Evolutionary conservation across 1,140 invertebrate species (phyloP).

Genomic region (Drosophila parvula): DNA sequence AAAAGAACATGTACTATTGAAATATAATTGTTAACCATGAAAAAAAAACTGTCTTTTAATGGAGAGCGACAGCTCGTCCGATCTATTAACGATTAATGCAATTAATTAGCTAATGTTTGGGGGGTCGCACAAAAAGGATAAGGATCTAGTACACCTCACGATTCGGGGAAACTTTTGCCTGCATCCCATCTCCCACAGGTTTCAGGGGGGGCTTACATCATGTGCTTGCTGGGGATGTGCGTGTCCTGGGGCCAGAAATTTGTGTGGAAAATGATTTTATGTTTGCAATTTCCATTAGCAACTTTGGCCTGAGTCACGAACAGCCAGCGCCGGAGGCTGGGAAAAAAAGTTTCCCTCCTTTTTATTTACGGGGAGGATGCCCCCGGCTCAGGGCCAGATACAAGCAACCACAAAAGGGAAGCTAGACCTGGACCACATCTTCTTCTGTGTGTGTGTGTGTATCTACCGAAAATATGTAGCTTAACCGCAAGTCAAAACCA

Average conservation of each 20-base stretch:
- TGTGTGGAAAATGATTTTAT: constrained; percentile 73
- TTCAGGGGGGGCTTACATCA: constrained; percentile 27
- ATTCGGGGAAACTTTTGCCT: constrained; percentile 38
- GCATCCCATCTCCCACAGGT: constrained; percentile 3
- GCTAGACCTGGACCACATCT: constrained; percentile 6
- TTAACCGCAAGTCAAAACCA: constrained; percentile 25
- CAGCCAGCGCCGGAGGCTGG: constrained; percentile 27
- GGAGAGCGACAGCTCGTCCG: constrained; percentile 30
- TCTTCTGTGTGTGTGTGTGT: constrained; percentile 1
- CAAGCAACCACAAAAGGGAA: constrained; percentile 21
- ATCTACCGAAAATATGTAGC: constrained; percentile 4
- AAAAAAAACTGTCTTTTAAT: constrained; percentile 54
- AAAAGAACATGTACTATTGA: constrained; percentile 79
- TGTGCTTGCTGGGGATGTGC: constrained; percentile 45
- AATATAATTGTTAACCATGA: constrained; percentile 84
- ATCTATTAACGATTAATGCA: constrained; percentile 63
- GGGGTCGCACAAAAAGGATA: constrained; percentile 2
- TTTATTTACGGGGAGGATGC: constrained; percentile 14
- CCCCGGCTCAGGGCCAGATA: constrained; percentile 7
- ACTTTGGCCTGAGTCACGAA: constrained; percentile 65
- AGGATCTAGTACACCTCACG: constrained; percentile 14
- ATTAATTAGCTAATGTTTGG: constrained; percentile 72
- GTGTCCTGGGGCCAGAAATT: constrained; percentile 65
- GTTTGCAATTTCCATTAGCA: constrained; percentile 81
- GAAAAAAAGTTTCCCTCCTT: constrained; percentile 38